Evolutionary conservation across 2,113 vertebrate genomes (phyloP), one percentile per base, ranked within the genome.

Genomic region (Lonchura striata): DNA sequence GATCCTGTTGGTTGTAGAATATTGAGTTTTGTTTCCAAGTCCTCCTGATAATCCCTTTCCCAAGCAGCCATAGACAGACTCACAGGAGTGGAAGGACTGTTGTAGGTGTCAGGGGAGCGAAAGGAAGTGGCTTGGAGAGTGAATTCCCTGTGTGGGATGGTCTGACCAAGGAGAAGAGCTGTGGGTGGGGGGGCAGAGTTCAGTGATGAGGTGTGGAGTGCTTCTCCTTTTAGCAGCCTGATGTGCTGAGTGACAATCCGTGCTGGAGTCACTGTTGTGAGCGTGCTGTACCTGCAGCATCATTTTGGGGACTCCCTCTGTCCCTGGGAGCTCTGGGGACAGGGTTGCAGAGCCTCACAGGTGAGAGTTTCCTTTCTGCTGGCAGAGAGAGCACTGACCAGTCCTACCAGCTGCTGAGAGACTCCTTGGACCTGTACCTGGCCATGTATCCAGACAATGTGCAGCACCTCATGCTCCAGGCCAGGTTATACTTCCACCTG

Each of bases 381-480:
- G 63, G 74, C 90, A 99, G 99, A 92, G 99, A 99, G 97, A 99
- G 99, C 83, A 99, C 99, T 66, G 99, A 99, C 96, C 99, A 99
- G 90, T 99, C 99, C 25, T 99, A 99, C 97, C 99, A 99, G 92
- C 99, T 99, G 78, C 97, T 99, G 91, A 98, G 99, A 90, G 99
- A 99, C 98, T 99, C 99, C 1, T 75, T 99, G 97, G 99, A 99
- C 91, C 98, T 99, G 37, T 99, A 99, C 97, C 98, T 99, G 98
- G 99, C 99, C 41, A 99, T 99, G 97, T 99, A 99, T 97, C 99
- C 99, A 9, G 99, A 99, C 97, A 99, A 99, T 15, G 99, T 99
- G 93, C 99, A 99, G 97, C 99, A 99, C 49, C 98, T 99, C 66
- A 98, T 99, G 95, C 98, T 99, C 74, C 99, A 99, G 88, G 99